phyloP scores from a whole-genome alignment of 2,797 vertebrate genomes.

The Leptoclinus maculatus region DNA sequence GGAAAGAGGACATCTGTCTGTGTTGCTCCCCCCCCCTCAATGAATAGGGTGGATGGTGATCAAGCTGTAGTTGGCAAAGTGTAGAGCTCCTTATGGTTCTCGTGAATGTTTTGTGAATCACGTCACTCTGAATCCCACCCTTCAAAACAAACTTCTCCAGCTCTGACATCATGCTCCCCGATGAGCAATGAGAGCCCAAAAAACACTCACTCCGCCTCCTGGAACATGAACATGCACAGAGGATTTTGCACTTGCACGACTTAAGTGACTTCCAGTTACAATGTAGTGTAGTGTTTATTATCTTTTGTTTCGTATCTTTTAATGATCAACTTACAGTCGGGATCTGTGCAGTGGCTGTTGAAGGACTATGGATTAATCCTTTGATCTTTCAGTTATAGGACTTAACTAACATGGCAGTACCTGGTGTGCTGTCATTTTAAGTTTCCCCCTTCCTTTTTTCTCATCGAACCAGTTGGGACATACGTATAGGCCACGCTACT shows the following conservation, averaged over 20 bases:
- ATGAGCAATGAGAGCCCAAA: constrained; percentile 57
- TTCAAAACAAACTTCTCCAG: constrained; percentile 75
- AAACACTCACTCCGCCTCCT: constrained; percentile 38
- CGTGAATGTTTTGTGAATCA: constrained; percentile 81
- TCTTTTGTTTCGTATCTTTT: constrained; percentile 1
- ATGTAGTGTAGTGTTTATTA: not conserved
- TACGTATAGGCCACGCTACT: not conserved
- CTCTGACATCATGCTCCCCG: constrained; percentile 76
- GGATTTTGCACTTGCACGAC: constrained; percentile 3
- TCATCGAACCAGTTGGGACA: constrained; percentile 9
- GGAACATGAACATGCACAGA: constrained; percentile 25
- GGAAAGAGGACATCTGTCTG: constrained; percentile 21
- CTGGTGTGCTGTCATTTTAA: not conserved
- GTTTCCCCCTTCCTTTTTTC: not conserved
- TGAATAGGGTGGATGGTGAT: constrained; percentile 47
- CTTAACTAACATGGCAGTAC: not conserved
- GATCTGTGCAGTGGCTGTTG: not conserved
- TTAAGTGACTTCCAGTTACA: not conserved
- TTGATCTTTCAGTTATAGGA: not conserved
- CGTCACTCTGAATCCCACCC: constrained; percentile 84
- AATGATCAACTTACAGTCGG: not conserved
- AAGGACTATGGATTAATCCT: not conserved
- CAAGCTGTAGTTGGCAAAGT: constrained; percentile 68
- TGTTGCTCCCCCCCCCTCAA: not conserved
- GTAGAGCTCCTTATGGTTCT: constrained; percentile 65